Evolutionary conservation across 2,888 invertebrate genomes (phyloP).

Genomic region (Stenodema calcarata): DNA sequence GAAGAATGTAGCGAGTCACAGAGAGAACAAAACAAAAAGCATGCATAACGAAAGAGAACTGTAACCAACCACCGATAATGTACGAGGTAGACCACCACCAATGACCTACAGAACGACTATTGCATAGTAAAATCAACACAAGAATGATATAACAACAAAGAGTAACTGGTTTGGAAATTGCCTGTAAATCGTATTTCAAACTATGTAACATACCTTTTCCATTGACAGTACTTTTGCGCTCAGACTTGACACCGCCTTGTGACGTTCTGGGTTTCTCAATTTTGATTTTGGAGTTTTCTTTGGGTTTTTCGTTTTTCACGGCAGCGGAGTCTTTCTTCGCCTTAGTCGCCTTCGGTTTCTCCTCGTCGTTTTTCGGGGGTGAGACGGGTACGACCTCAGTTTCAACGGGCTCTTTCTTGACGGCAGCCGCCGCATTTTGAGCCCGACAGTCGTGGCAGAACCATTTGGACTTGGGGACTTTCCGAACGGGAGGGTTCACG

Average conservation of each 20-base stretch:
- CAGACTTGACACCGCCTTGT: not conserved
- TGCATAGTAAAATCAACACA: not conserved
- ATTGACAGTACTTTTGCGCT: not conserved
- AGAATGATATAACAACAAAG: not conserved
- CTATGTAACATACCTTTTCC: not conserved
- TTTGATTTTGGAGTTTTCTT: constrained; percentile 24
- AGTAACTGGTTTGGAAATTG: too few relatives aligned
- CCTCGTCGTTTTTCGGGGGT: not conserved
- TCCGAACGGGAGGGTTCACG: constrained; percentile 68
- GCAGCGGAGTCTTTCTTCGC: constrained; percentile 41
- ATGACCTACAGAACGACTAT: not conserved
- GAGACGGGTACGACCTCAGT: not conserved
- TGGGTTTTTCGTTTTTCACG: not conserved
- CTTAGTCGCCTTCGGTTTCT: constrained; percentile 41
- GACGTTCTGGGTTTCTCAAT: not conserved
- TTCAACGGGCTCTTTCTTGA: constrained; percentile 10
- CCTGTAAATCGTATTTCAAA: not conserved
- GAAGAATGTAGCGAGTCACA: not conserved
- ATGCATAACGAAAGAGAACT: not conserved
- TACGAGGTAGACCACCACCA: not conserved
- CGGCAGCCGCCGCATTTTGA: constrained; percentile 29
- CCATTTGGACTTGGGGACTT: constrained; percentile 71
- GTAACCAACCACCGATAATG: not conserved
- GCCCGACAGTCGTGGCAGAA: constrained; percentile 67
- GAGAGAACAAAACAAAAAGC: not conserved